Percentiles rank a stretch among this genome's conserved stretches.
phyloP scores from a whole-genome alignment of 2,113 vertebrate genomes.

The Camelus dromedarius region DNA sequence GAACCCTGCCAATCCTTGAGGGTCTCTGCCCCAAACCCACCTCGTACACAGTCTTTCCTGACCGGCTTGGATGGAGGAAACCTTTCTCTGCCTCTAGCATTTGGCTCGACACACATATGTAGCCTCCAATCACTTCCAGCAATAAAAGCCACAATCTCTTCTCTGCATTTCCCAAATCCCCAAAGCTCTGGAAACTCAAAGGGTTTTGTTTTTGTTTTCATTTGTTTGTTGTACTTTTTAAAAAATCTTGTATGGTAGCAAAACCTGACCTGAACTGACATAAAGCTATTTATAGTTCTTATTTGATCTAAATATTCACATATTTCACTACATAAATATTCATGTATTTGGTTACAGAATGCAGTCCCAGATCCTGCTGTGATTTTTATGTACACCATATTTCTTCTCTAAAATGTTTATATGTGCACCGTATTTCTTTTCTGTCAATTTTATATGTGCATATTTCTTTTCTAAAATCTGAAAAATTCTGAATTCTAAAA shows the following conservation, averaged over 20 bases:
- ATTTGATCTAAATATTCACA: constrained; percentile 73
- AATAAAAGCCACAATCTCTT: background rate
- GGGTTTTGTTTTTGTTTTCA: constrained; percentile 15
- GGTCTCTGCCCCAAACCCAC: background rate
- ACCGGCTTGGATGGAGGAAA: background rate
- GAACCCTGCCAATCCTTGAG: background rate
- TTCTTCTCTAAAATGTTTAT: constrained; percentile 41
- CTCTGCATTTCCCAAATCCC: background rate
- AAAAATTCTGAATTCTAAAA: constrained; percentile 56
- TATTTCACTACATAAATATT: constrained; percentile 68
- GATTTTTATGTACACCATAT: background rate
- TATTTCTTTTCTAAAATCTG: constrained; percentile 36
- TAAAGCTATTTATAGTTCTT: constrained; percentile 66
- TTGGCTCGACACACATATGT: background rate
- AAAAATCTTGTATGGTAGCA: background rate
- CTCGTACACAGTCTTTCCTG: background rate
- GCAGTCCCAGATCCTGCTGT: background rate
- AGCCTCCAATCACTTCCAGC: background rate
- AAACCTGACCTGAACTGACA: constrained; percentile 40
- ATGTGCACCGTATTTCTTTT: background rate
- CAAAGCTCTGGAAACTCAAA: background rate
- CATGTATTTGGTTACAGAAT: constrained; percentile 52
- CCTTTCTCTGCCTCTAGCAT: background rate
- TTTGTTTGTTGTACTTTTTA: constrained; percentile 41
- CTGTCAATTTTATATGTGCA: background rate